phyloP scores from a whole-genome alignment of 1,140 invertebrate species.

The Rhysida immarginata region DNA sequence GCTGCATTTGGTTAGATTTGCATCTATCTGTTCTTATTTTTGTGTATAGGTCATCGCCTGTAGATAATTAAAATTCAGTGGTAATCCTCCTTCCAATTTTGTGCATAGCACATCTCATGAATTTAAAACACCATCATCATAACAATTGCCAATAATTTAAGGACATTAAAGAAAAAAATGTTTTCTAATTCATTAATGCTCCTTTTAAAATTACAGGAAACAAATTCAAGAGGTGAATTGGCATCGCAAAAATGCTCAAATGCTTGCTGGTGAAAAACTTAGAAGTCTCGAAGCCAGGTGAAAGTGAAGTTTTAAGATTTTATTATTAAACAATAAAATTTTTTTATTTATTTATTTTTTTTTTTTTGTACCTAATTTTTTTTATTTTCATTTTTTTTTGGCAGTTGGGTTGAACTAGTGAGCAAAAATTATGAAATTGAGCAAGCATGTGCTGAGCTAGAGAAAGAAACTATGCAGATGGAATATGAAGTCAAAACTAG shows the following conservation, averaged over 20 bases:
- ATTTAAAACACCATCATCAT: too few species aligned
- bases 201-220: constrained; percentile 52
- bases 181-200: constrained; percentile 3
- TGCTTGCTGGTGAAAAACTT: constrained; percentile 68
- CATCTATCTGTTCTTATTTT: too few species aligned
- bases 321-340: too few species aligned
- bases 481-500: constrained; percentile 6
- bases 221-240: constrained; percentile 85
- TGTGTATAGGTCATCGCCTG: too few species aligned
- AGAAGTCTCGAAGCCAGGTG: constrained; percentile 52
- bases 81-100: too few species aligned
- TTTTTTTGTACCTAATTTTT: too few species aligned
- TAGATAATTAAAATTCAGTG: too few species aligned
- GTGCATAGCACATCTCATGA: too few species aligned
- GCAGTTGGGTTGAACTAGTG: constrained; percentile 76
- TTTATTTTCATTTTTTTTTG: background rate
- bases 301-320: background rate
- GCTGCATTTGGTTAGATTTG: too few species aligned
- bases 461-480: constrained; percentile 29
- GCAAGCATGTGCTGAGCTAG: constrained; percentile 38
- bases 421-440: constrained; percentile 87
- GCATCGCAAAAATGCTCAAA: constrained; percentile 81
- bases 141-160: too few species aligned
- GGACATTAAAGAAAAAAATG: too few species aligned
- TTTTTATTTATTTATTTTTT: too few species aligned